Evolutionary conservation across 2,888 invertebrate species (phyloP).

Genomic region (Apotomis betuletana): DNA sequence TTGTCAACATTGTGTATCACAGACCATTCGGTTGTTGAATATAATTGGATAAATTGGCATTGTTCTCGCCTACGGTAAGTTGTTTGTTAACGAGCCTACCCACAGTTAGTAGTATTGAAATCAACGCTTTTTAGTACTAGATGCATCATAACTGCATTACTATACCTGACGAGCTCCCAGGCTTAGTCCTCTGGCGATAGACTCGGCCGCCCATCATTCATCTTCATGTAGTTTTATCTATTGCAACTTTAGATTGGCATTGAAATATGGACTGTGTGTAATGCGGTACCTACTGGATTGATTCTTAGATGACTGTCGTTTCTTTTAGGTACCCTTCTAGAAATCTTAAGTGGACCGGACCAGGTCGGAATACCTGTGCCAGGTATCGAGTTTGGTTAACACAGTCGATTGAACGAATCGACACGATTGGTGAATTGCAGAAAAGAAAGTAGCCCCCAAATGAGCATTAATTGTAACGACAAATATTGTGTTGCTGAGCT

Average conservation of each 20-base stretch:
- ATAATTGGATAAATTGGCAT: slow-evolving; percentile 74
- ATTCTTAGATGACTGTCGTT: slow-evolving; percentile 40
- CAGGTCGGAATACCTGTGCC: slow-evolving; percentile 23
- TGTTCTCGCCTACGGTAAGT: slow-evolving; percentile 77
- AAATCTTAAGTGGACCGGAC: slow-evolving; percentile 30
- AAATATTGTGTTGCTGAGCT: slow-evolving; percentile 23
- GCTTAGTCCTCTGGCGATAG: slow-evolving; percentile 64
- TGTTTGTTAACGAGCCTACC: slow-evolving; percentile 67
- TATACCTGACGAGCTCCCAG: slow-evolving; percentile 60
- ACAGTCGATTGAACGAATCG: slow-evolving; percentile 12
- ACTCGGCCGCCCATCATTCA: slow-evolving; percentile 66
- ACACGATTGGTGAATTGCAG: slow-evolving; percentile 36
- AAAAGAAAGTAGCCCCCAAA: slow-evolving; percentile 41
- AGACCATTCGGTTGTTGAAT: slow-evolving; percentile 59
- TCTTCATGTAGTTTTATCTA: slow-evolving; percentile 70
- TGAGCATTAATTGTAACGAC: slow-evolving; percentile 24
- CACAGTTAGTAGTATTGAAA: slow-evolving; percentile 72
- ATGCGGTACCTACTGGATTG: slow-evolving; percentile 32
- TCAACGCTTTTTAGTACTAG: slow-evolving; percentile 77
- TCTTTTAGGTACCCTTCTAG: slow-evolving; percentile 41
- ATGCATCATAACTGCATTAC: slow-evolving; percentile 72
- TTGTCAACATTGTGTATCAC: slow-evolving; percentile 65
- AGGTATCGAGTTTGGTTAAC: slow-evolving; percentile 26
- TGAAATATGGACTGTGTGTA: slow-evolving; percentile 56
- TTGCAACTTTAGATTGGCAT: slow-evolving; percentile 66